These are phyloP conservation scores for Toxonevra muliebris DNA, from an alignment of 2,888 invertebrate genomes.

Conservation along the genomic window DNA sequence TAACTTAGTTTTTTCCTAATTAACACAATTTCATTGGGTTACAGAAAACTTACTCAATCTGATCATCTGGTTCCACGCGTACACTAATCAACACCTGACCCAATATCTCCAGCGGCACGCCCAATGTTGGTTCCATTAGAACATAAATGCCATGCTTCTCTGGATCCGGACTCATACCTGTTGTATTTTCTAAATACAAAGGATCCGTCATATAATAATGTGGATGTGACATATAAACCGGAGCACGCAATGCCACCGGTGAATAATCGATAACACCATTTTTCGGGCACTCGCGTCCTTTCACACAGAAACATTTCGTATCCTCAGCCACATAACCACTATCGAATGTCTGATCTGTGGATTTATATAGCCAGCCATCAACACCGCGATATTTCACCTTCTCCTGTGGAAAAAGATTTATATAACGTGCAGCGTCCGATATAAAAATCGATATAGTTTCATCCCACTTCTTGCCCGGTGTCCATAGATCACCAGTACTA, in stretches of 20 bases:
- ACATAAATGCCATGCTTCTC: slow-evolving; percentile 73
- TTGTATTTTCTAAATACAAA: slow-evolving; percentile 70
- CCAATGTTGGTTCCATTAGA: slow-evolving; percentile 78
- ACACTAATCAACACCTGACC: slow-evolving; percentile 82
- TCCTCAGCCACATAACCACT: slow-evolving; percentile 71
- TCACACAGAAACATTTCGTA: slow-evolving; percentile 76
- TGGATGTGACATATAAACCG: slow-evolving; percentile 81
- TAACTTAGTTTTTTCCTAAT: no score
- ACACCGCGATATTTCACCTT: slow-evolving; percentile 49
- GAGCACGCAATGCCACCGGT: slow-evolving; percentile 77
- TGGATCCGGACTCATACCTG: slow-evolving; percentile 73
- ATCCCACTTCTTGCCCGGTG: slow-evolving; percentile 68
- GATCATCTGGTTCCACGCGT: slow-evolving; percentile 65
- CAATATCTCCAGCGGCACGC: slow-evolving; percentile 77
- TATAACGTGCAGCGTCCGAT: slow-evolving; percentile 81
- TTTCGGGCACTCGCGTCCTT: slow-evolving; percentile 60
- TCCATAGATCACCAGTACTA: slow-evolving; percentile 83
- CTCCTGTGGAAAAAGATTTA: slow-evolving; percentile 58
- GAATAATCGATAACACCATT: slow-evolving; percentile 76
- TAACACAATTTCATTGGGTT: no score
- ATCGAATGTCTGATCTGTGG: slow-evolving; percentile 75
- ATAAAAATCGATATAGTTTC: slow-evolving; percentile 74
- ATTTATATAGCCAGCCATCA: slow-evolving; percentile 63
- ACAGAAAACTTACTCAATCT: slow-evolving; percentile 69
- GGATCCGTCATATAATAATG: slow-evolving; percentile 82